These are phyloP conservation scores for Agriopis marginaria DNA, from an alignment of 2,888 invertebrate species.

Conservation along the genomic window DNA sequence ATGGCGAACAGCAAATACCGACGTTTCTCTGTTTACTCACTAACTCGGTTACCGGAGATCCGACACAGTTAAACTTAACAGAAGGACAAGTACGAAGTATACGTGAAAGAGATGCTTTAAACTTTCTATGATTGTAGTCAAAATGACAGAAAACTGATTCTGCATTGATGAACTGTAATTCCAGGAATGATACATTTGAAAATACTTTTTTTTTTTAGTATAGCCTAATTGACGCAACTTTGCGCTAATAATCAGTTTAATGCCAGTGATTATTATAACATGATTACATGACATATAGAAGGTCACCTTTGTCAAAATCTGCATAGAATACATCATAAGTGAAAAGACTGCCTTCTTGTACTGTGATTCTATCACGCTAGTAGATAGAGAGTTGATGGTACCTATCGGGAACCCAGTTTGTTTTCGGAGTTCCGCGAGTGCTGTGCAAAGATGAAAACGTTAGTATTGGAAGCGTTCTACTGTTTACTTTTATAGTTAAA, in stretches of 20 bases:
- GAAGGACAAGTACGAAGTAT: neutral
- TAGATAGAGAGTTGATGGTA: constrained; percentile 37
- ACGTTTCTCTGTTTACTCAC: constrained; percentile 35
- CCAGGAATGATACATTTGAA: no score
- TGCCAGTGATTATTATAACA: no score
- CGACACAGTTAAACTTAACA: constrained; percentile 5
- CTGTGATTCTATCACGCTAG: constrained; percentile 26
- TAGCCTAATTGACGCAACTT: no score
- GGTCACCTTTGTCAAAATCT: neutral
- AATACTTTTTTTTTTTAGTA: no score
- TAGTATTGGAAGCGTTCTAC: constrained; percentile 21
- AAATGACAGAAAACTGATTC: no score
- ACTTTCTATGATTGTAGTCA: no score
- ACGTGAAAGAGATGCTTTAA: no score
- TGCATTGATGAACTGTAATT: no score
- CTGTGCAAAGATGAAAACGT: constrained; percentile 40
- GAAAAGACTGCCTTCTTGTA: neutral
- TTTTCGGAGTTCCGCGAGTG: constrained; percentile 43
- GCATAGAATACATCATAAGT: neutral
- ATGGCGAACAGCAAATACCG: constrained; percentile 35
- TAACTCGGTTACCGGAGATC: constrained; percentile 28
- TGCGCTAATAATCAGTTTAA: no score
- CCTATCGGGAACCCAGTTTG: constrained; percentile 44
- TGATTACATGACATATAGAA: no score
- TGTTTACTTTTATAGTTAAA: constrained; percentile 30